Evolutionary conservation across 2,888 invertebrate species (phyloP).

Genomic region (Andrena marginata): DNA sequence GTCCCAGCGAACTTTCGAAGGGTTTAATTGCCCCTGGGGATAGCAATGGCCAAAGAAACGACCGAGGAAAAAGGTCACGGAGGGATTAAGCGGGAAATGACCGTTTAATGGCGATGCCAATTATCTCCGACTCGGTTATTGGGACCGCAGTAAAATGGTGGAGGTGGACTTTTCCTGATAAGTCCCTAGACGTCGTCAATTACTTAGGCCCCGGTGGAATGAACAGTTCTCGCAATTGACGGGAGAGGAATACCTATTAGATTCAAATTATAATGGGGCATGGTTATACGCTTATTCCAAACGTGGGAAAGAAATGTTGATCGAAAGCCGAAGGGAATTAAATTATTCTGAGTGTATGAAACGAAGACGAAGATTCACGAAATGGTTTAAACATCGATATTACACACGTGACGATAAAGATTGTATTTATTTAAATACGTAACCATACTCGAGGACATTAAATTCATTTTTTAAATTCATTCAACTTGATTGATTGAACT

Average conservation of each 20-base stretch:
- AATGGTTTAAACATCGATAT: too few relatives aligned
- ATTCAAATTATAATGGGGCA: too few relatives aligned
- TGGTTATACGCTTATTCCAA: too few relatives aligned
- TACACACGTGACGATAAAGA: too few relatives aligned
- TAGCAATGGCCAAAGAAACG: constrained; percentile 28
- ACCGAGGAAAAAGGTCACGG: constrained; percentile 20
- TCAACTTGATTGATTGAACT: too few relatives aligned
- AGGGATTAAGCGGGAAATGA: constrained; percentile 52
- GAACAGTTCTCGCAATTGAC: not conserved
- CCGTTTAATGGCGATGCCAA: constrained; percentile 66
- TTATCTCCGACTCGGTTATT: constrained; percentile 68
- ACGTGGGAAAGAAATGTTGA: too few relatives aligned
- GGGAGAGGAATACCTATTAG: not conserved
- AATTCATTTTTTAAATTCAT: too few relatives aligned
- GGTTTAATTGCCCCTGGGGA: constrained; percentile 55
- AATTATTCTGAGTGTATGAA: too few relatives aligned
- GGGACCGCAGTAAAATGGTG: constrained; percentile 65
- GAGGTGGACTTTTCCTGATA: constrained; percentile 64
- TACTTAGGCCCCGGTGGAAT: not conserved
- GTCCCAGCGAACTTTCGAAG: not conserved
- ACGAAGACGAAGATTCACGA: too few relatives aligned
- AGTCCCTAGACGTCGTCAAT: constrained; percentile 16
- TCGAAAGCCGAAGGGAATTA: too few relatives aligned
- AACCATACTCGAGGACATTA: too few relatives aligned
- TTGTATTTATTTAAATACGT: too few relatives aligned